A percentile compares a stretch with the other conserved stretches of the same genome.
These are phyloP conservation scores for Corynorhinus townsendii DNA, from an alignment of 2,113 vertebrate genomes.

Conservation along the genomic window DNA sequence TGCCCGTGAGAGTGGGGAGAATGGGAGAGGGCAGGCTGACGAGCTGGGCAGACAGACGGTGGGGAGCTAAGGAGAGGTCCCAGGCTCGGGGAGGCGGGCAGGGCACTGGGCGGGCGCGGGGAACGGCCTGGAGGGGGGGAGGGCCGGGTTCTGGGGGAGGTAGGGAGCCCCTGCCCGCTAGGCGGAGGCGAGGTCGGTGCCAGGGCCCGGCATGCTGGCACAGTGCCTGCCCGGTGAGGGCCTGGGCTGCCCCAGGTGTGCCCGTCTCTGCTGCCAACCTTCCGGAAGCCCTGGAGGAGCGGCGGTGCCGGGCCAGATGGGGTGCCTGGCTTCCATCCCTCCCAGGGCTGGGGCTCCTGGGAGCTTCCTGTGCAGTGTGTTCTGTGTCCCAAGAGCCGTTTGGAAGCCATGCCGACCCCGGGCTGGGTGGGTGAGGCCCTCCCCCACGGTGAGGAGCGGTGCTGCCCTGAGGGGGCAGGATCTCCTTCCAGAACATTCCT, in stretches of 20 bases:
- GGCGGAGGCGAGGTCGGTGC: background rate
- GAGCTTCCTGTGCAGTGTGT: background rate
- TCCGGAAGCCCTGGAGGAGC: fast-evolving
- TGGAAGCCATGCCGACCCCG: fast-evolving
- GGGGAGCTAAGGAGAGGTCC: background rate
- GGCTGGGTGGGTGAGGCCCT: background rate
- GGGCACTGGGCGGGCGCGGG: background rate
- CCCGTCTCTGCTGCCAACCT: background rate
- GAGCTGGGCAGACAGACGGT: background rate
- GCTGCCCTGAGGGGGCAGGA: background rate
- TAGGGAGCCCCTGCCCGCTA: background rate
- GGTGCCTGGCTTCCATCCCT: background rate
- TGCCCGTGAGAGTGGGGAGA: fast-evolving
- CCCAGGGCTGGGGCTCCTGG: background rate
- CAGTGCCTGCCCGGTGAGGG: background rate
- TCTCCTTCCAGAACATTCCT: background rate
- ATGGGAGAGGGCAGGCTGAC: fast-evolving
- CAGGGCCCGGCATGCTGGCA: background rate
- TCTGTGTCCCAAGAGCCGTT: background rate
- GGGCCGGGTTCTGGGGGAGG: background rate
- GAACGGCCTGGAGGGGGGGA: background rate
- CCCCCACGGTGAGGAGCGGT: fast-evolving
- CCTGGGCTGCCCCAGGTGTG: background rate
- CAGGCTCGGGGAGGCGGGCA: background rate
- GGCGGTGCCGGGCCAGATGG: too few species aligned